A percentile compares a stretch with the other conserved stretches of the same genome.
These are phyloP conservation scores for Palythoa grandis DNA, from an alignment of 92 coral and sea anemone genomes.

Conservation along the genomic window DNA sequence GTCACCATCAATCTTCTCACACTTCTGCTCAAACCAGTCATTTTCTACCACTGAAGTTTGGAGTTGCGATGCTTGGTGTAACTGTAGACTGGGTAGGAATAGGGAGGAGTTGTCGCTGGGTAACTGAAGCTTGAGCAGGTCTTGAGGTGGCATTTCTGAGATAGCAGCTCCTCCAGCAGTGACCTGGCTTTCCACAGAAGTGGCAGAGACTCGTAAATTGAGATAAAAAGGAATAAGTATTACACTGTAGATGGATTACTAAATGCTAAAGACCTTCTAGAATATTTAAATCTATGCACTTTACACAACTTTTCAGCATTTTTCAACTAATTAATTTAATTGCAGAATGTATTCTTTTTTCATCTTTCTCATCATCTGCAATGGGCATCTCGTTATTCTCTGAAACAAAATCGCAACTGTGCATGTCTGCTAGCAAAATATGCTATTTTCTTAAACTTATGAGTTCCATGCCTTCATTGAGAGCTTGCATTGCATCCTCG, in stretches of 20 bases:
- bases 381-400: constrained; percentile 46
- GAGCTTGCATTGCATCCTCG: constrained; percentile 25
- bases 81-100: constrained; percentile 10
- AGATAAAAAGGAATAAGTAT: neutral
- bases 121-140: neutral
- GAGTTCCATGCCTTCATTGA: constrained; percentile 12
- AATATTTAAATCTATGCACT: neutral
- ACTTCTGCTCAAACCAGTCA: neutral
- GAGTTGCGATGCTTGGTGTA: constrained; percentile 8
- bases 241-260: neutral
- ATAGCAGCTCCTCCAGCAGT: constrained; percentile 45
- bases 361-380: constrained; percentile 51
- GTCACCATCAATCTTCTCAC: neutral
- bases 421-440: constrained; percentile 1
- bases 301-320: neutral
- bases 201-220: constrained; percentile 24
- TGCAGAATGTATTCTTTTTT: constrained; percentile 33
- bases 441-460: neutral
- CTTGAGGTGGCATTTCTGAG: neutral
- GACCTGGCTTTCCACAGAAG: constrained; percentile 48
- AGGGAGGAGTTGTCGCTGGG: neutral
- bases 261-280: neutral
- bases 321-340: neutral
- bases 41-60: neutral
- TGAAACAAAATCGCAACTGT: constrained; percentile 45